phyloP scores from a whole-genome alignment of 37 sponge, comb jelly and placozoan genomes.

The Dysidea cf. avara region DNA sequence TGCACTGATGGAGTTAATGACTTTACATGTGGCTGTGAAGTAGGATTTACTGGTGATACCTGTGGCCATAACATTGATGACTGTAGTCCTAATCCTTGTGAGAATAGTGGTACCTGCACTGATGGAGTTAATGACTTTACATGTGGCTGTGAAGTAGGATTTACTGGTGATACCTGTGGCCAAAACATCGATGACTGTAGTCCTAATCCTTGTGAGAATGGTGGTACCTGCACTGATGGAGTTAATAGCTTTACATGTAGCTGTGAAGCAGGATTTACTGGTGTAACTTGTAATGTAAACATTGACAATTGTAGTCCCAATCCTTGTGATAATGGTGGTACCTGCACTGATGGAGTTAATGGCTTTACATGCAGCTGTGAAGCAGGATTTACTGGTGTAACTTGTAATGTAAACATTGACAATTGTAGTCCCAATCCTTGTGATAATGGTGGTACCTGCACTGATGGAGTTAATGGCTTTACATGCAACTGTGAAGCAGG shows the following conservation, averaged over 20 bases:
- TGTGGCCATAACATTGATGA: constrained; percentile 47
- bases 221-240: constrained; percentile 11
- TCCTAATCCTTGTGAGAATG: constrained; percentile 28
- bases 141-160: constrained; percentile 20
- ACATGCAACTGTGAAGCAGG: constrained; percentile 32
- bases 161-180: constrained; percentile 28
- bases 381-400: constrained; percentile 50
- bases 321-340: constrained; percentile 59
- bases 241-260: constrained; percentile 16
- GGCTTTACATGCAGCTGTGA: constrained; percentile 54
- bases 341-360: constrained; percentile 49
- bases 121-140: constrained; percentile 5
- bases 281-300: constrained; percentile 33
- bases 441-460: constrained; percentile 40
- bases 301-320: constrained; percentile 53
- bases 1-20: constrained; percentile 23
- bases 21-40: constrained; percentile 14
- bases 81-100: constrained; percentile 28
- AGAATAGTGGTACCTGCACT: constrained; percentile 26
- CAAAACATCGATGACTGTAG: constrained; percentile 9
- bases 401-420: constrained; percentile 14
- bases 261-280: constrained; percentile 57
- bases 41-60: constrained; percentile 37
- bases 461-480: constrained; percentile 6
- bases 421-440: constrained; percentile 23